Conservation (phyloP, 1,140 invertebrate genomes). For the Rhopalosiphum maidis region DNA sequence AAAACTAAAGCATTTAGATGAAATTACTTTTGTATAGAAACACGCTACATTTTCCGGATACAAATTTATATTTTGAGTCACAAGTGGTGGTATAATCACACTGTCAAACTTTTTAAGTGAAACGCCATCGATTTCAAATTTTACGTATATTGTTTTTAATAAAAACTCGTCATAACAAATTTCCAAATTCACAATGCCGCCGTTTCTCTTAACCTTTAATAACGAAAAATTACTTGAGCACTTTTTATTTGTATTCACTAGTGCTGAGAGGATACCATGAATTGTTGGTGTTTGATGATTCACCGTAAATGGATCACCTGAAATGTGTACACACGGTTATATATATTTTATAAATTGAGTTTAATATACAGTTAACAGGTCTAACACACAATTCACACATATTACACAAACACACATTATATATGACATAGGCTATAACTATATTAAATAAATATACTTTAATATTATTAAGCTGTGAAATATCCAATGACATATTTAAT, state of each 20-base stretch:
- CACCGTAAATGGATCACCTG: neutral
- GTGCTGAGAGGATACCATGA: neutral
- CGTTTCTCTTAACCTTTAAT: neutral
- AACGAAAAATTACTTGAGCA: neutral
- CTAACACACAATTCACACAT: neutral
- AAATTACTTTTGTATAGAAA: neutral
- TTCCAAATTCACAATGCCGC: neutral
- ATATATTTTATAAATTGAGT: neutral
- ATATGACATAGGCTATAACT: neutral
- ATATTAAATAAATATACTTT: too few relatives aligned
- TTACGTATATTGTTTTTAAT: neutral
- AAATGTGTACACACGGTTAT: neutral
- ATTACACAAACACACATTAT: neutral
- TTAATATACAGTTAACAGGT: neutral
- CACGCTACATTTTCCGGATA: neutral
- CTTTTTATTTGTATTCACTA: neutral
- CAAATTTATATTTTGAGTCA: neutral
- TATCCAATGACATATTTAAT: neutral
- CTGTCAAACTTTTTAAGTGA: neutral
- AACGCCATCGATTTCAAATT: neutral
- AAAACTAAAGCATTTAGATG: neutral
- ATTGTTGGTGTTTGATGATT: neutral
- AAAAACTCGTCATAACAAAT: neutral
- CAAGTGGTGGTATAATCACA: neutral
- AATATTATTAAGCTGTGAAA: neutral